Base-by-base conservation (phyloP, 2,797 vertebrate genomes). In the Mus spretus region DNA sequence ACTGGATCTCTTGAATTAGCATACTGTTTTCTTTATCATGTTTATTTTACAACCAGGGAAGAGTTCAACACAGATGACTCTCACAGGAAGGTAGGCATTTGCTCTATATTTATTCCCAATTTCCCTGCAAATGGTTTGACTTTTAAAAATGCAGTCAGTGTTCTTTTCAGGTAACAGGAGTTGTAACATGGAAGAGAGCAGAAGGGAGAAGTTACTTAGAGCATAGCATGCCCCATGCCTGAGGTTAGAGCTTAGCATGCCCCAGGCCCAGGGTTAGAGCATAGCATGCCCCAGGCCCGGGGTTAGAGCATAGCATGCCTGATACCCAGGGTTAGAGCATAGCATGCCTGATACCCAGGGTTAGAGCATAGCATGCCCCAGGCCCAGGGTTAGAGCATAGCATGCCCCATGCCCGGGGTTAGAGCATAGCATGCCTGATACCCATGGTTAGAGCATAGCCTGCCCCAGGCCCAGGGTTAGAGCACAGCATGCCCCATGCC, bases 51-150 rank as follows among this genome's bases (percentile, higher is more conserved):
- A 86, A 17, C 15, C 55, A 70, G 17, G 34, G 40, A 94, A n/a
- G 47, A 74, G 37, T 85, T 96, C 59, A 19, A 7, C 22, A 3
- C 19, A 91, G 88, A 94, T 20, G 88, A 44, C n/a, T 87, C 47
- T 82, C 88, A 79, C 53, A 34, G 37, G 34, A 44, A 96, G 47
- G 44, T 24, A 84, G 79, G 37, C 89, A 93, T n/a, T 72, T 40
- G 34, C 40, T 89, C 44, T 90, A 5, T 86, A 86, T 89, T 94
- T 93, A 95, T 83, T 92, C 44, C 93, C 63, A 47, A 19, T 70
- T 96, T 90, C 93, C 79, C 79, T 89, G 74, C 26, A 57, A 93
- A 96, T 92, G 89, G 31, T 34, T 70, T 97, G 80, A 81, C 55
- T 95, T 95, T 47, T 4, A 87, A 89, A 94, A 94, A 79, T 37